Conservation (phyloP, 2,797 vertebrate genomes). For the Avahi laniger region DNA sequence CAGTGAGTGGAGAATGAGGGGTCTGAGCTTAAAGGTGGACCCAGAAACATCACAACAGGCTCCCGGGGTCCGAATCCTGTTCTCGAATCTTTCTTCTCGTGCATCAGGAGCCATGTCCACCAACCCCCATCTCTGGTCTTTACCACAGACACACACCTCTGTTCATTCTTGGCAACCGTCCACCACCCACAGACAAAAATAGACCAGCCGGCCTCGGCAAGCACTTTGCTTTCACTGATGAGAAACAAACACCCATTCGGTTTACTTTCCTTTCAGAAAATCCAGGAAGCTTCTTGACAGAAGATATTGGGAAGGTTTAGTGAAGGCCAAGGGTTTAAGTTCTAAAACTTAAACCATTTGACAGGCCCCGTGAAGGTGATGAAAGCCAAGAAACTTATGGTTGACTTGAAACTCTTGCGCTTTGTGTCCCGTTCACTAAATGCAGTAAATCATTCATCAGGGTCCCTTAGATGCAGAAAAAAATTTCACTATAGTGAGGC, state of each 20-base stretch:
- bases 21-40: background rate
- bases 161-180: constrained; percentile 53
- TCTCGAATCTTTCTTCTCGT: background rate
- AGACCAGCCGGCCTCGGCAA: constrained; percentile 32
- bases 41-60: background rate
- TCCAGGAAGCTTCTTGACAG: constrained; percentile 72
- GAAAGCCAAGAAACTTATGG: constrained; percentile 30
- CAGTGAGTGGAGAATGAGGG: background rate
- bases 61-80: background rate
- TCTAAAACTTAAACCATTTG: constrained; percentile 63
- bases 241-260: constrained; percentile 65
- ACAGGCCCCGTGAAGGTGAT: constrained; percentile 30
- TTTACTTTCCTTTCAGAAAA: constrained; percentile 69
- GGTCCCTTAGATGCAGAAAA: background rate
- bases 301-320: constrained; percentile 58
- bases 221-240: constrained; percentile 56
- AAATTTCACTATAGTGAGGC: background rate
- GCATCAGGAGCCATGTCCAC: background rate
- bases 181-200: constrained; percentile 59
- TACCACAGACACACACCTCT: constrained; percentile 41
- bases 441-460: background rate
- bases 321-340: constrained; percentile 64
- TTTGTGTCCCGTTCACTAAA: background rate
- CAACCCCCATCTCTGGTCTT: background rate
- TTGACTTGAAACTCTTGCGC: background rate